Base-by-base conservation (phyloP, 1,140 invertebrate species). In the Nephila pilipes region DNA sequence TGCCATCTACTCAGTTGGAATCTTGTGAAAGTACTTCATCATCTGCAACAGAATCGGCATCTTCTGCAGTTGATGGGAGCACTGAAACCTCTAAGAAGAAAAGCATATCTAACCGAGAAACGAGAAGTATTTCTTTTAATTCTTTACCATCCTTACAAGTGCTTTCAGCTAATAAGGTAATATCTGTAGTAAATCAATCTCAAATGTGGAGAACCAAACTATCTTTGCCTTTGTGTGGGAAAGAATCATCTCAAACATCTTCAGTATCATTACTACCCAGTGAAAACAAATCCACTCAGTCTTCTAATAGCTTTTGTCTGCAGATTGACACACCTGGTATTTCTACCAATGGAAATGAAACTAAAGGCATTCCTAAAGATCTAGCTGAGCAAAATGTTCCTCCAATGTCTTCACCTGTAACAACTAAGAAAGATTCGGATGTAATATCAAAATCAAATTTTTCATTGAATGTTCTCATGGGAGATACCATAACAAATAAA, bases 161-260 rank as follows among this genome's bases (percentile, higher is more conserved):
- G 14, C 87, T 93, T 55, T 93, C 92, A 69, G 92, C 92, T 2
- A 88, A 93, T 83, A 93, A 93, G 83, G 89, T 93, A 36, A 93
- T 93, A 18, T 93, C 92, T 12, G 36, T 93, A 63, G 92, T 87
- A 46, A 93, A 83, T 29, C 83, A 93, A 29, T 65, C 87, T 60
- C 92, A 88, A 89, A 93, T 79, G 36, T n/a, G 46, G 8, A 79
- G 60, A 32, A 69, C 80, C 25, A 85, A 55, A 32, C 75, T 85
- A 69, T 22, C 75, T 54, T 46, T 92, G 8, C 60, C 80, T 85
- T 85, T 85, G 25, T 16, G 22, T 36, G 20, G 60, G 29, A 85
- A 92, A 29, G n/a, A 58, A 69, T 55, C 90, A 1, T 54, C 80
- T 25, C 58, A 75, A 69, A 22, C 36, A 18, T 18, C 89, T 10